phyloP scores from a whole-genome alignment of 1,140 invertebrate genomes.

The Daktulosphaira vitifoliae region DNA sequence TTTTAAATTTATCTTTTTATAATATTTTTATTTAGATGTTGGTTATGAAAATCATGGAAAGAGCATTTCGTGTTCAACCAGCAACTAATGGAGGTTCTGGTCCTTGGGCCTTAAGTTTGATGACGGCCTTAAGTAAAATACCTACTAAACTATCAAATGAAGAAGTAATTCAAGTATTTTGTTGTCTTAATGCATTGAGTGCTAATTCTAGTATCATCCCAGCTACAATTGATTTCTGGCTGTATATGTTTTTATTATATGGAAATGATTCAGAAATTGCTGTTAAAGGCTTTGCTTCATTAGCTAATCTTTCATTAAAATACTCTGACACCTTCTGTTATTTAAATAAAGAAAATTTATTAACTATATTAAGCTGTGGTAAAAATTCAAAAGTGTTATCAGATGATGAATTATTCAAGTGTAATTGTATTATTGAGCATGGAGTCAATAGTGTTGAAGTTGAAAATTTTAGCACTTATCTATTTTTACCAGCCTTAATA shows the following conservation, averaged over 20 bases:
- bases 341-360: background rate
- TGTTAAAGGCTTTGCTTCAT: background rate
- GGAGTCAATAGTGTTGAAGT: background rate
- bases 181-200: constrained; percentile 4
- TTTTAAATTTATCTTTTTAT: background rate
- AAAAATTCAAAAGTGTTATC: background rate
- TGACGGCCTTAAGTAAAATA: background rate
- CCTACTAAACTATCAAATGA: background rate
- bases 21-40: background rate
- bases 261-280: background rate
- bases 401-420: background rate
- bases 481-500: background rate
- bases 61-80: background rate
- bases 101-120: constrained; percentile 22
- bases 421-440: constrained; percentile 1
- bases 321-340: background rate
- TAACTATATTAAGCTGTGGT: background rate
- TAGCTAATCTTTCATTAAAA: constrained; percentile 1
- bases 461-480: background rate
- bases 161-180: background rate
- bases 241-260: background rate
- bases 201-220: background rate
- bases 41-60: constrained; percentile 8
- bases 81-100: constrained; percentile 24
- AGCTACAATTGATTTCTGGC: background rate